These are phyloP conservation scores for Rugalucina vietnamica DNA, from an alignment of 2,888 invertebrate species.

Conservation along the genomic window DNA sequence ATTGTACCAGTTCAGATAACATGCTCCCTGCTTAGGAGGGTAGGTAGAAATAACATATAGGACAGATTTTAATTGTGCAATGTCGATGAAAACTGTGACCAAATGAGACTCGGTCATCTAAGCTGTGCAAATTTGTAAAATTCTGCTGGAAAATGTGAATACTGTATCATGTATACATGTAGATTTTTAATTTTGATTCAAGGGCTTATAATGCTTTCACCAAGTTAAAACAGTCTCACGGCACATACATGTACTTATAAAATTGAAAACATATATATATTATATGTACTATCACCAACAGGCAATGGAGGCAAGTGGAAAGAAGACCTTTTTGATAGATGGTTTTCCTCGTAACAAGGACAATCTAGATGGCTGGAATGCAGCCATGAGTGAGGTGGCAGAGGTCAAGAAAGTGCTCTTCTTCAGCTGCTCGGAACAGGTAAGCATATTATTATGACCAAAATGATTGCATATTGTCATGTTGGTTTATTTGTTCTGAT, in stretches of 20 bases:
- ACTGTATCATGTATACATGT: no score
- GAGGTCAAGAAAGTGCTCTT: conserved; percentile 94
- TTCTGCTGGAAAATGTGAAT: no score
- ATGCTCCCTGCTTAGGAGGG: conserved; percentile 95
- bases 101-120: no score
- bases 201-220: neutral
- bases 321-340: conserved; percentile 94
- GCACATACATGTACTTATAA: neutral
- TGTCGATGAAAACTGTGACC: no score
- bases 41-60: no score
- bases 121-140: no score
- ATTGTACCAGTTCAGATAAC: conserved; percentile 99
- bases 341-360: conserved; percentile 99
- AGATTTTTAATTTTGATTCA: no score
- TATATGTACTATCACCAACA: no score
- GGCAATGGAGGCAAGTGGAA: conserved; percentile 83
- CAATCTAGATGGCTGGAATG: conserved; percentile 97
- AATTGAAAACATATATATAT: conserved; percentile 5
- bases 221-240: neutral
- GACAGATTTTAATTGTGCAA: no score
- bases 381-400: conserved; percentile 92
- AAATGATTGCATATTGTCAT: no score
- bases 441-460: no score
- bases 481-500: no score
- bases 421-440: conserved; percentile 93